Base-by-base conservation (phyloP, 2,888 invertebrate species). In the Cheiracanthium punctorium region DNA sequence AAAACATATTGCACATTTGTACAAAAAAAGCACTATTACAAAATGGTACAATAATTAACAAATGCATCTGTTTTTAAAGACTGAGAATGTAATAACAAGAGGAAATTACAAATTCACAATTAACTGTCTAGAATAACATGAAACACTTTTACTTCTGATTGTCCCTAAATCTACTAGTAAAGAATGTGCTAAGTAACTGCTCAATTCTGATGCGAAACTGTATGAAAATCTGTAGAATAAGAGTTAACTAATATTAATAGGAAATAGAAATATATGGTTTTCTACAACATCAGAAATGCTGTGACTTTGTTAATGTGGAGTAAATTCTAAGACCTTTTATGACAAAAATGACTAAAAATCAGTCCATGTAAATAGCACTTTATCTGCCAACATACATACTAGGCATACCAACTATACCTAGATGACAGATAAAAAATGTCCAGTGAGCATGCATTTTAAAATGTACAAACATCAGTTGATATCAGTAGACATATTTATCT, bases 81-180 rank as follows among this genome's bases (percentile, higher is more conserved):
- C n/a, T 24, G n/a, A 79, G 48, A 69, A 33, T 24, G 10, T 48
- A 48, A 29, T 48, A 52, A 69, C 67, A 79, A 79, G 70, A 70
- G 33, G 70, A 70, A 24, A 48, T 64, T 58, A 71, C 71, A 81
- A 58, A 75, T 67, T 75, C 69, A 75, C 75, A 69, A 58, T 75
- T 37, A 70, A 69, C 37, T 70, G 70, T 32, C 84, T 77, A 73
- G 43, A 73, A 65, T 77, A 73, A 67, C 48, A 82, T 48, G 52
- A 48, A 75, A 43, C 43, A 64, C 17, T 33, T 85, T 80, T 58
- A 75, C 58, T 37, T n/a, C 69, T 75, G 82, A 75, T 85, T 85
- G 75, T 74, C 80, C 80, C 85, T 85, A 85, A 85, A 24, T 33
- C 85, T 85, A 85, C 64, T 32, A 64, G 70, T 77, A 85, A 75